Percentiles rank a stretch among this genome's conserved stretches.
Conservation (phyloP, 2,797 vertebrate genomes). For the Channallabes apus region DNA sequence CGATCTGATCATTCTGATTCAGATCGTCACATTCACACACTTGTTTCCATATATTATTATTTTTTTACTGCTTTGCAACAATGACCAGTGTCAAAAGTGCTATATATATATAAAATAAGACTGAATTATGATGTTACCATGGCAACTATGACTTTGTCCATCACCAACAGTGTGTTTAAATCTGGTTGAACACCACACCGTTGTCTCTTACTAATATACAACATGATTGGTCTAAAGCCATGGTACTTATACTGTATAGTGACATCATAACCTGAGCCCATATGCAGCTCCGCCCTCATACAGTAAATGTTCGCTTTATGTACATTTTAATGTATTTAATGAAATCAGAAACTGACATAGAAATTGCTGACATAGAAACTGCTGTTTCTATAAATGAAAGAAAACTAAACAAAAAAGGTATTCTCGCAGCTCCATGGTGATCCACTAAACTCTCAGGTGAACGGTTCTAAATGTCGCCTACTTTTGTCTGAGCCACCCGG, state of each 20-base stretch:
- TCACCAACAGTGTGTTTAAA: background rate
- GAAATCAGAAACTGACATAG: background rate
- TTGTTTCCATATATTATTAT: no score
- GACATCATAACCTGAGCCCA: background rate
- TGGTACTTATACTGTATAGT: background rate
- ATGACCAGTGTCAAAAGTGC: no score
- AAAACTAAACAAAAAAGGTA: background rate
- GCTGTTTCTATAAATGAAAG: background rate
- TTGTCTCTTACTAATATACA: background rate
- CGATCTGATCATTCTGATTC: no score
- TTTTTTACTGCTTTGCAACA: no score
- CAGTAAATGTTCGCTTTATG: no score
- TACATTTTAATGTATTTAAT: background rate
- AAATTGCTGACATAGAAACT: no score
- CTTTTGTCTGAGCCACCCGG: constrained; percentile 12
- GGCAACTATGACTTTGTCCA: background rate
- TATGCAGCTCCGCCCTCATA: no score
- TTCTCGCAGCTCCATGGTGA: background rate
- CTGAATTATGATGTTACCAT: background rate
- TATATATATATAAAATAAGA: no score
- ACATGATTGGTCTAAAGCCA: no score
- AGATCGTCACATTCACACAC: no score
- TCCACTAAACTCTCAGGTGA: background rate
- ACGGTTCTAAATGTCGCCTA: background rate
- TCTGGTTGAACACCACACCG: background rate